Evolutionary conservation across 2,113 vertebrate species (phyloP).

Genomic region (Acanthochromis polyacanthus): DNA sequence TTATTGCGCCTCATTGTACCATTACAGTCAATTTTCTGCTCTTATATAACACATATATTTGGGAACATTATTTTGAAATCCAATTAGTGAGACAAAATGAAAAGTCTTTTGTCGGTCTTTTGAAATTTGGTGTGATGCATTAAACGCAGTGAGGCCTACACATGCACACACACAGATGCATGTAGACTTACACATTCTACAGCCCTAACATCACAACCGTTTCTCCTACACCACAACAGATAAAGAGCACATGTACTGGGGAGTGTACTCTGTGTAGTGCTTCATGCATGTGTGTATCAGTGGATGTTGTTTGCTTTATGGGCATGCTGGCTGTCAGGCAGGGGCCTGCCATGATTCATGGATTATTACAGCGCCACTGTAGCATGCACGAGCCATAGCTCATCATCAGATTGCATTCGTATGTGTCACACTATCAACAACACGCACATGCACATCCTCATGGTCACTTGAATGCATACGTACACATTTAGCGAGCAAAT

Average conservation of each 20-base stretch:
- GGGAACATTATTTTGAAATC: neutral
- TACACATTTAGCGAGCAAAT: neutral
- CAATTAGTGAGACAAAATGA: neutral
- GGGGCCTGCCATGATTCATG: constrained; percentile 73
- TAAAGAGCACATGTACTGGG: neutral
- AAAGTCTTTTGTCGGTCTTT: neutral
- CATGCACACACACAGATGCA: neutral
- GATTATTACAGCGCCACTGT: constrained; percentile 76
- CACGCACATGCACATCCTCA: constrained; percentile 26
- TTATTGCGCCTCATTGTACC: too few species aligned
- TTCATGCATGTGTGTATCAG: constrained; percentile 44
- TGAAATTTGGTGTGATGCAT: neutral
- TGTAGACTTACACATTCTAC: neutral
- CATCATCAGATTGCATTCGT: constrained; percentile 79
- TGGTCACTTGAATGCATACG: constrained; percentile 13
- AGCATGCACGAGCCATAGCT: constrained; percentile 72
- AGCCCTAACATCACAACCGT: neutral
- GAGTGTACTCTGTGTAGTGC: too few species aligned
- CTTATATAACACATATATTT: neutral
- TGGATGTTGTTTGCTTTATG: constrained; percentile 68
- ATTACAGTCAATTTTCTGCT: neutral
- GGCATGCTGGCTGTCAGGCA: constrained; percentile 68
- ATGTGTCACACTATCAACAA: constrained; percentile 62
- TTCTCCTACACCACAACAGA: neutral
- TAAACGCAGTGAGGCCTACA: neutral